A percentile compares a stretch with the other conserved stretches of the same genome.
Conservation (phyloP, 2,113 vertebrate genomes). For the Ariopsis seemanni region DNA sequence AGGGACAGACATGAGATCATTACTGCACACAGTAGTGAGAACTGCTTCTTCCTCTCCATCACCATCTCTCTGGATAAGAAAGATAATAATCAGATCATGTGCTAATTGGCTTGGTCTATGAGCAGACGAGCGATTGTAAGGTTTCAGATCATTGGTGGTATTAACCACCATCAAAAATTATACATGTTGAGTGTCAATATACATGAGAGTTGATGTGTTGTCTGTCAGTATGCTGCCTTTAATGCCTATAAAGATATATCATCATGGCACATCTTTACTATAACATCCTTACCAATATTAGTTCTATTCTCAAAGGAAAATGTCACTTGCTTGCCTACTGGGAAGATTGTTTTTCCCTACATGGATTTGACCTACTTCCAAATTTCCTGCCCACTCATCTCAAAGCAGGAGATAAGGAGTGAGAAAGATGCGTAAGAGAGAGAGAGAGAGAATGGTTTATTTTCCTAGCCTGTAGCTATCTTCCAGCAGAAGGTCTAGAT, state of each 20-base stretch:
- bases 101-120: background rate
- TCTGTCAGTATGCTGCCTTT: too few species aligned
- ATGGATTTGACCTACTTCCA: slow-evolving; percentile 63
- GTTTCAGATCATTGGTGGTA: background rate
- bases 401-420: slow-evolving; percentile 39
- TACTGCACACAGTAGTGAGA: slow-evolving; percentile 27
- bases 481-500: slow-evolving; percentile 37
- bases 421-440: slow-evolving; percentile 21
- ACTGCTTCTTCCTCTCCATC: slow-evolving; percentile 21
- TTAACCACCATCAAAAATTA: background rate
- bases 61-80: background rate
- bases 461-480: slow-evolving; percentile 28
- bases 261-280: background rate
- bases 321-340: slow-evolving; percentile 28
- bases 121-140: background rate
- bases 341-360: slow-evolving; percentile 40
- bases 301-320: slow-evolving; percentile 25
- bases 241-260: background rate
- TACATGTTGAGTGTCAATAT: background rate
- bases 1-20: slow-evolving; percentile 31
- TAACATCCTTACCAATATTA: background rate
- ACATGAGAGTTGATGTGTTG: background rate
- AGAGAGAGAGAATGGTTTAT: slow-evolving; percentile 18
- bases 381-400: slow-evolving; percentile 48
- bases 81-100: background rate